These are phyloP conservation scores for Drosophila dunni DNA, from an alignment of 1,140 invertebrate species.

Conservation along the genomic window DNA sequence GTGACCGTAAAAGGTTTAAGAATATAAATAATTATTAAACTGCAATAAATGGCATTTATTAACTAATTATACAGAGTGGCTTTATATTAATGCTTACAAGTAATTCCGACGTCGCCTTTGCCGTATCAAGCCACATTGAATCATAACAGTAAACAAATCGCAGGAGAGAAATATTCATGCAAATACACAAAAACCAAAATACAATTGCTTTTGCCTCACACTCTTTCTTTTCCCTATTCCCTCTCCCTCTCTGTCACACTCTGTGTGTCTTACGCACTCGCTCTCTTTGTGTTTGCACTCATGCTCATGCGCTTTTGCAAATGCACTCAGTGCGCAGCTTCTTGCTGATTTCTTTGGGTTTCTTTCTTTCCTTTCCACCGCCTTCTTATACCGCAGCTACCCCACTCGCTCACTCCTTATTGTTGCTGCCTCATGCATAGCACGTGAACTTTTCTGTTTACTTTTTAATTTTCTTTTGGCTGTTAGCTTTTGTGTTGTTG, in stretches of 20 bases:
- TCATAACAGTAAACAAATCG: conserved; percentile 71
- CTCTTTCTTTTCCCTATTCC: not conserved
- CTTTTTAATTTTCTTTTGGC: conserved; percentile 74
- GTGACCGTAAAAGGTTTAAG: not conserved
- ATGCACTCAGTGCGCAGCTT: conserved; percentile 47
- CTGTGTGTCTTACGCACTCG: not conserved
- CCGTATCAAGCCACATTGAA: conserved; percentile 23
- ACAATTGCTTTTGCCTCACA: conserved; percentile 5
- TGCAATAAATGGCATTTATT: too few species aligned
- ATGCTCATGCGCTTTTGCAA: conserved; percentile 41
- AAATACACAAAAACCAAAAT: conserved; percentile 32
- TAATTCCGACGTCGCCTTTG: not conserved
- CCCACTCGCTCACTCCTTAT: not conserved
- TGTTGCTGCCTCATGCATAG: conserved; percentile 51
- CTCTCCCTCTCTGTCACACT: not conserved
- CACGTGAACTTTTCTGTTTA: conserved; percentile 82
- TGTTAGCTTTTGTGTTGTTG: conserved; percentile 40
- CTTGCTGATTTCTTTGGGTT: conserved; percentile 26
- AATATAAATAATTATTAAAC: too few species aligned
- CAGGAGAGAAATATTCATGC: conserved; percentile 59
- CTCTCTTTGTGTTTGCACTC: conserved; percentile 29
- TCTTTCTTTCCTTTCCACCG: too few species aligned
- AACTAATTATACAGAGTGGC: too few species aligned
- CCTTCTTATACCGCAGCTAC: not conserved
- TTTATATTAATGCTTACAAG: not conserved